Conservation (phyloP, 2,113 vertebrate species). For the Heterotis niloticus region DNA sequence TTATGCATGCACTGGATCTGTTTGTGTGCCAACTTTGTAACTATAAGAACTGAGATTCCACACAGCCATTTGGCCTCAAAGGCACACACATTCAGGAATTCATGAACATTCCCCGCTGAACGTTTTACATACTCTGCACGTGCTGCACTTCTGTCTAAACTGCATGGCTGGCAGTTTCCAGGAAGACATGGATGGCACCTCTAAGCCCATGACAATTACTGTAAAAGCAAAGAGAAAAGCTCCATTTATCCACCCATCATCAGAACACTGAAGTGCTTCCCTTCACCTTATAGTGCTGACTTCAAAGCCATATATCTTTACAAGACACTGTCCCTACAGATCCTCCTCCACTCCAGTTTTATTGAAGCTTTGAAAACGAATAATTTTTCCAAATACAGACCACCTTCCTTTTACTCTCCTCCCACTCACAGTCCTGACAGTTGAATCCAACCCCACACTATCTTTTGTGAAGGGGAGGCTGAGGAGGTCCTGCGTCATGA, state of each 20-base stretch:
- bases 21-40: not conserved
- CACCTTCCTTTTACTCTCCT: no score
- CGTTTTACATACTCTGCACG: not conserved
- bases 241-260: not conserved
- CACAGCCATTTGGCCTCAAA: not conserved
- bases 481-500: no score
- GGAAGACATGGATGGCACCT: not conserved
- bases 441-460: no score
- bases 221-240: not conserved
- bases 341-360: not conserved
- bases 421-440: not conserved
- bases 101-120: not conserved
- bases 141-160: not conserved
- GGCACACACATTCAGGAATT: not conserved
- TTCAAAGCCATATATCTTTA: not conserved
- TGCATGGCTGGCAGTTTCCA: not conserved
- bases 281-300: not conserved
- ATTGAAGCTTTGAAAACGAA: not conserved
- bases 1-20: not conserved
- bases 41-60: not conserved
- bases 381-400: not conserved
- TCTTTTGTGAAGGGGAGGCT: no score
- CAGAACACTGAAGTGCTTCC: not conserved
- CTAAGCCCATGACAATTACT: slow-evolving; percentile 11
- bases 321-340: not conserved